These are phyloP conservation scores for Drosophila suboccidentalis DNA, from an alignment of 2,888 invertebrate genomes.

Conservation along the genomic window DNA sequence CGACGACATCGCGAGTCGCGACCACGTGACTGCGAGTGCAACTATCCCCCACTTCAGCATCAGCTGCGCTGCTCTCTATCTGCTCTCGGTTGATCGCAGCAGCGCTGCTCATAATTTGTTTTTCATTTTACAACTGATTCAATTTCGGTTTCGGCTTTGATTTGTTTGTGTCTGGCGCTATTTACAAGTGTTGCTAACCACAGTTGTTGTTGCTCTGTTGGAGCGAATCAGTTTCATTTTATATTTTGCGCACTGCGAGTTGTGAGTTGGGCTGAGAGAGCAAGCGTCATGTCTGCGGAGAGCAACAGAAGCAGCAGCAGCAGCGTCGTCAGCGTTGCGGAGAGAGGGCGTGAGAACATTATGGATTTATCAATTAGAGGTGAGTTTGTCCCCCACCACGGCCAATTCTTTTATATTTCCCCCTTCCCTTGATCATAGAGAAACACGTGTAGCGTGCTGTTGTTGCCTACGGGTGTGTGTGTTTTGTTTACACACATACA, in stretches of 20 bases:
- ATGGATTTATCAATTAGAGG: slow-evolving; percentile 83
- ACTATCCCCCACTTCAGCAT: slow-evolving; percentile 15
- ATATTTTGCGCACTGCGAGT: slow-evolving; percentile 32
- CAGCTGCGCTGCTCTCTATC: slow-evolving; percentile 34
- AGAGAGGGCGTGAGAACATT: slow-evolving; percentile 64
- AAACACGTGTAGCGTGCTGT: slow-evolving; percentile 49
- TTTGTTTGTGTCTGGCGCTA: slow-evolving; percentile 42
- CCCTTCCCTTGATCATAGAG: background rate
- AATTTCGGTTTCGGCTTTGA: slow-evolving; percentile 21
- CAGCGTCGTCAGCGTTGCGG: slow-evolving; percentile 13
- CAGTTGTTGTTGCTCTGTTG: slow-evolving; percentile 48
- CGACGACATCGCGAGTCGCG: slow-evolving; percentile 24
- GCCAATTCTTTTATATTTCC: slow-evolving; percentile 30
- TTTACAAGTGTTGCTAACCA: slow-evolving; percentile 45
- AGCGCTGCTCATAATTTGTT: slow-evolving; percentile 63
- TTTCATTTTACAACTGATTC: slow-evolving; percentile 64
- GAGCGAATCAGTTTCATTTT: slow-evolving; percentile 36
- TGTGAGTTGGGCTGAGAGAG: slow-evolving; percentile 5
- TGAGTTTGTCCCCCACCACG: slow-evolving; percentile 53
- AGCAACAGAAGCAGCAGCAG: slow-evolving; percentile 35
- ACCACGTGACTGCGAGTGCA: slow-evolving; percentile 60
- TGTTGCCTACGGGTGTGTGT: background rate
- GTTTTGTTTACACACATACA: slow-evolving; percentile 67
- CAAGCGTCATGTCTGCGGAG: slow-evolving; percentile 45
- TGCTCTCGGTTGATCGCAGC: slow-evolving; percentile 2